A percentile compares a stretch with the other conserved stretches of the same genome.
These are phyloP conservation scores for Trissolcus brochymenae DNA, from an alignment of 2,888 invertebrate species.

Conservation along the genomic window DNA sequence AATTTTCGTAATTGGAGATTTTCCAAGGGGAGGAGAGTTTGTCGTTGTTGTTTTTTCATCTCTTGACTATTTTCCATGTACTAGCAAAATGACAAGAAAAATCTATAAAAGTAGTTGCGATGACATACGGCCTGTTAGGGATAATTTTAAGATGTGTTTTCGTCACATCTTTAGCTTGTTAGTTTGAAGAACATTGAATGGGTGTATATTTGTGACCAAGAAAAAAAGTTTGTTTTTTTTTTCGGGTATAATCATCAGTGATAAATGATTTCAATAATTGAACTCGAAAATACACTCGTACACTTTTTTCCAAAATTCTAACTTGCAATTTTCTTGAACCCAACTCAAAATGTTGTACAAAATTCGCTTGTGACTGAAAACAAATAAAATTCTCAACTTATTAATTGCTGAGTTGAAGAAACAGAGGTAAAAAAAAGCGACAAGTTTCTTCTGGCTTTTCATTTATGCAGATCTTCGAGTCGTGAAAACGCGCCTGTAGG, in stretches of 20 bases:
- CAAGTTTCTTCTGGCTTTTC: slow-evolving; percentile 30
- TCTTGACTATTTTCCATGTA: slow-evolving; percentile 27
- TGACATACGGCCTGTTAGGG: slow-evolving; percentile 46
- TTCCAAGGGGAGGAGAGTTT: neutral
- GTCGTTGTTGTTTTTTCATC: neutral
- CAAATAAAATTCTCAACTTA: slow-evolving; percentile 12
- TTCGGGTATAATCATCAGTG: too few relatives aligned
- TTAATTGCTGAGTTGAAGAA: slow-evolving; percentile 31
- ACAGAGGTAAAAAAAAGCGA: slow-evolving; percentile 3
- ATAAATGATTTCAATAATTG: neutral
- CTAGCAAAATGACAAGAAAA: slow-evolving; percentile 20
- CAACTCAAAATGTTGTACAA: too few relatives aligned
- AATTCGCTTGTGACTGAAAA: too few relatives aligned
- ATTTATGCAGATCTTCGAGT: slow-evolving; percentile 54
- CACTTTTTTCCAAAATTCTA: neutral
- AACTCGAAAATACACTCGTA: neutral
- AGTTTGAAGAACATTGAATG: slow-evolving; percentile 12
- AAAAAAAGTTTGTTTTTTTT: too few relatives aligned
- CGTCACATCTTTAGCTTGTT: slow-evolving; percentile 46
- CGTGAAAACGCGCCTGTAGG: slow-evolving; percentile 52
- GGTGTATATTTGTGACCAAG: too few relatives aligned
- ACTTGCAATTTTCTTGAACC: too few relatives aligned
- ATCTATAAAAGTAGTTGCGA: slow-evolving; percentile 13
- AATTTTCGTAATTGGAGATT: too few relatives aligned
- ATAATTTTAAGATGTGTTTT: slow-evolving; percentile 44